These are phyloP conservation scores for Aleiodes sp. DNA, from an alignment of 1,140 invertebrate species.

Conservation along the genomic window DNA sequence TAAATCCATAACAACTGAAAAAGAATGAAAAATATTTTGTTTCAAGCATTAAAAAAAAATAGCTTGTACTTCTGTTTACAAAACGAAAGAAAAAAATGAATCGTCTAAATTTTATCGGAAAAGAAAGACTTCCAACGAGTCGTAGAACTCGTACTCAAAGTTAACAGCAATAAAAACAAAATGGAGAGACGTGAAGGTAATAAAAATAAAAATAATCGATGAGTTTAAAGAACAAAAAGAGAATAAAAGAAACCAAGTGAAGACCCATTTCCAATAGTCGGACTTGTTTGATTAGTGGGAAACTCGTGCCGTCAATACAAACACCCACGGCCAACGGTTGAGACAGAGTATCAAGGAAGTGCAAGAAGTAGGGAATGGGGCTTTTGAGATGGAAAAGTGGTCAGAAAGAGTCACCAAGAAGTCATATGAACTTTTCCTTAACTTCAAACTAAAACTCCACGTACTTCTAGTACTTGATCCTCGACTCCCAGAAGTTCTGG, in stretches of 20 bases:
- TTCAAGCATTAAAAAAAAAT: neutral
- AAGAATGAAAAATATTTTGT: conserved; percentile 8
- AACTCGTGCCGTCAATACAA: conserved; percentile 38
- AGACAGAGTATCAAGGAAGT: neutral
- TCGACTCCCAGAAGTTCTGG: too few species aligned
- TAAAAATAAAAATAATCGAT: neutral
- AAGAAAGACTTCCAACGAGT: conserved; percentile 15
- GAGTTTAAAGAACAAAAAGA: conserved; percentile 17
- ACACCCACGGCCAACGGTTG: conserved; percentile 11
- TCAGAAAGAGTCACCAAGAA: neutral
- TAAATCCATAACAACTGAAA: conserved; percentile 72
- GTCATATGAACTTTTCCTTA: conserved; percentile 12
- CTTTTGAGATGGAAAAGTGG: conserved; percentile 4
- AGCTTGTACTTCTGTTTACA: conserved; percentile 10
- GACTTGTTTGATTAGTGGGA: conserved; percentile 34
- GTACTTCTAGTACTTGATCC: neutral
- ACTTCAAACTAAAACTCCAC: neutral
- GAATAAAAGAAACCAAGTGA: neutral
- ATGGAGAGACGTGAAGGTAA: too few species aligned
- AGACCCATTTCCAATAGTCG: conserved; percentile 27
- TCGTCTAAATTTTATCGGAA: conserved; percentile 12
- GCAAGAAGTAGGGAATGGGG: neutral
- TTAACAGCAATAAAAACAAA: conserved; percentile 23
- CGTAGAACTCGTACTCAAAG: conserved; percentile 10
- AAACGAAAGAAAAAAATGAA: neutral